Base-by-base conservation (phyloP, 1,140 invertebrate genomes). In the Brachionus koreanus region DNA sequence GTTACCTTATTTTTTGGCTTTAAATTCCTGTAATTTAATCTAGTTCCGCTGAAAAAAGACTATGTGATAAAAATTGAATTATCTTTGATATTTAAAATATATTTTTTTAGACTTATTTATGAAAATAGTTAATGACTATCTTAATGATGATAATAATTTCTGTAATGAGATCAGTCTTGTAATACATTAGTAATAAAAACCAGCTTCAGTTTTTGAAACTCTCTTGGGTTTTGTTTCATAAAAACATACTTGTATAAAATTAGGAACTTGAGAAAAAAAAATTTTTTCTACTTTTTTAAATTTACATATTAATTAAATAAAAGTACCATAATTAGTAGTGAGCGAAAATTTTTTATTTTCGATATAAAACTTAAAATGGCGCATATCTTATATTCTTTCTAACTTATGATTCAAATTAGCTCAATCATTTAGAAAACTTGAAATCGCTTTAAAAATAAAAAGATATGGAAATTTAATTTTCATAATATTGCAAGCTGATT, bases 401-500 rank as follows among this genome's bases (percentile, higher is more conserved):
- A 57, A 57, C 49, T 57, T 57, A 57, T 57, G 49, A 57, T 57
- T 57, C 49, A 57, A 57, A 57, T 57, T 57, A 57, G 49, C 49
- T 57, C 49, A 23, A 57, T 57, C 49, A 57, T 57, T 57, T 57
- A 23, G 49, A 57, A 57, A 57, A 57, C 49, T 57, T 57, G 49
- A 57, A 57, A 19, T 57, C 49, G 16, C 49, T 57, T 57, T 19
- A 57, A 57, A 49, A 46, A 46, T 10, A 46, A 46, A 57, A 19
- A 57, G 49, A 57, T 57, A 23, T 16, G 19, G 16, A 57, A 57
- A 57, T 57, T 57, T 19, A 57, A 57, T 57, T 57, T 57, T 57
- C 49, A 57, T 57, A 57, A 57, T 57, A 57, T 57, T 25, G 7
- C 49, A 57, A 57, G 49, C 49, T 23, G 49, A 57, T 57, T 57